These are phyloP conservation scores for Shargacucullia verbasci DNA, from an alignment of 2,888 invertebrate genomes.

Conservation along the genomic window DNA sequence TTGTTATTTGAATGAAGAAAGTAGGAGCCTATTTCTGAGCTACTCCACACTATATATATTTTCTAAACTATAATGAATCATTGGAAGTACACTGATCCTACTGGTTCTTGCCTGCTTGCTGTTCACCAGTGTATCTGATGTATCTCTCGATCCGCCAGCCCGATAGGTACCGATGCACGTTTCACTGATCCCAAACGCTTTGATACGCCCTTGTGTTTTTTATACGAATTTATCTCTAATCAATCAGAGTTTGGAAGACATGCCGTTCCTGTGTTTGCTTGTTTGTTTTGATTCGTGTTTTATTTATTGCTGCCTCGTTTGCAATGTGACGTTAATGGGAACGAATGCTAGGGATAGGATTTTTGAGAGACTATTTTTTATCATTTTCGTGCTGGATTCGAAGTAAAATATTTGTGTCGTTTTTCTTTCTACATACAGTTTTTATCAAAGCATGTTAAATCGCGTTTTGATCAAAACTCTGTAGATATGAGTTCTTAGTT, in stretches of 20 bases:
- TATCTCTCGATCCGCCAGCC: constrained; percentile 45
- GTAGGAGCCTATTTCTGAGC: no score
- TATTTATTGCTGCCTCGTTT: constrained; percentile 44
- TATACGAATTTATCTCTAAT: constrained; percentile 60
- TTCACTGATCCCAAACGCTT: constrained; percentile 60
- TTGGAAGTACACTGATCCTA: constrained; percentile 22
- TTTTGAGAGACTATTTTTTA: background rate
- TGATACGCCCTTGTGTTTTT: constrained; percentile 59
- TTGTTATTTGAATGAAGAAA: no score
- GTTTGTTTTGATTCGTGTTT: constrained; percentile 30
- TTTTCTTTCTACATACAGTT: no score
- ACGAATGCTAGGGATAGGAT: constrained; percentile 10
- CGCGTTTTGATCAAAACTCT: no score
- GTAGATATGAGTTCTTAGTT: no score
- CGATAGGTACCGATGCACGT: constrained; percentile 45
- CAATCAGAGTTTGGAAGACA: constrained; percentile 58
- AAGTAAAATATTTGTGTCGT: background rate
- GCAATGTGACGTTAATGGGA: constrained; percentile 32
- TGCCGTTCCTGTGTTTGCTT: constrained; percentile 35
- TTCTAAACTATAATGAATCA: no score
- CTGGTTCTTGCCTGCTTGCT: constrained; percentile 33
- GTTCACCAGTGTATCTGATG: constrained; percentile 25
- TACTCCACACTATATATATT: no score
- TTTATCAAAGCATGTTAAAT: no score
- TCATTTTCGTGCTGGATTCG: background rate